Evolutionary conservation across 2,888 invertebrate genomes (phyloP).

Genomic region (Epinotia demarniana): DNA sequence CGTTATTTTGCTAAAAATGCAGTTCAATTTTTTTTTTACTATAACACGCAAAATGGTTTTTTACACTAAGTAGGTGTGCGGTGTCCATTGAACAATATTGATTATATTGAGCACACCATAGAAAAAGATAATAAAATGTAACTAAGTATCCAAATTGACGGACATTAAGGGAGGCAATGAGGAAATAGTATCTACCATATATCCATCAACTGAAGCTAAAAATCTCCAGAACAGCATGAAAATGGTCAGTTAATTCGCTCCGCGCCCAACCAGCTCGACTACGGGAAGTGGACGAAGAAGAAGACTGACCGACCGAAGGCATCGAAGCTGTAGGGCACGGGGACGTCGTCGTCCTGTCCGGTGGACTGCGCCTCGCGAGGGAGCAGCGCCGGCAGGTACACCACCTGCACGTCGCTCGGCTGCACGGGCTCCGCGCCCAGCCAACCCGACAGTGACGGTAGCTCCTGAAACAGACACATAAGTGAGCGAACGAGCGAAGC

Average conservation of each 20-base stretch:
- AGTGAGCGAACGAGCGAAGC: neutral
- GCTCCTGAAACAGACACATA: constrained; percentile 58
- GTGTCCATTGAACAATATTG: too few species aligned
- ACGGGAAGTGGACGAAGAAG: neutral
- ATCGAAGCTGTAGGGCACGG: constrained; percentile 84
- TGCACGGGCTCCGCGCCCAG: constrained; percentile 58
- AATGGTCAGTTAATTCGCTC: constrained; percentile 46
- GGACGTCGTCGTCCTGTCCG: constrained; percentile 69
- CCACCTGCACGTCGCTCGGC: constrained; percentile 84
- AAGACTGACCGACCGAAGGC: constrained; percentile 85
- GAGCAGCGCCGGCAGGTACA: constrained; percentile 84
- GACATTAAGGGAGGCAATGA: too few species aligned
- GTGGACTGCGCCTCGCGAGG: constrained; percentile 72
- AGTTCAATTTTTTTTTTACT: too few species aligned
- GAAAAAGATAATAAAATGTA: too few species aligned
- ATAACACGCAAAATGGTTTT: too few species aligned
- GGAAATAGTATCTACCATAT: too few species aligned
- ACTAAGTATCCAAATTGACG: too few species aligned
- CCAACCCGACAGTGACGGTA: constrained; percentile 67
- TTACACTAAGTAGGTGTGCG: too few species aligned
- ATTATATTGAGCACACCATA: too few species aligned
- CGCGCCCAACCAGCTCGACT: constrained; percentile 55
- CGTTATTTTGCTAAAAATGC: too few species aligned
- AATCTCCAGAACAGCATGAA: too few species aligned
- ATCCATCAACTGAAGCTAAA: too few species aligned